phyloP scores from a whole-genome alignment of 2,888 invertebrate genomes.

The Amblyteles armatorius region DNA sequence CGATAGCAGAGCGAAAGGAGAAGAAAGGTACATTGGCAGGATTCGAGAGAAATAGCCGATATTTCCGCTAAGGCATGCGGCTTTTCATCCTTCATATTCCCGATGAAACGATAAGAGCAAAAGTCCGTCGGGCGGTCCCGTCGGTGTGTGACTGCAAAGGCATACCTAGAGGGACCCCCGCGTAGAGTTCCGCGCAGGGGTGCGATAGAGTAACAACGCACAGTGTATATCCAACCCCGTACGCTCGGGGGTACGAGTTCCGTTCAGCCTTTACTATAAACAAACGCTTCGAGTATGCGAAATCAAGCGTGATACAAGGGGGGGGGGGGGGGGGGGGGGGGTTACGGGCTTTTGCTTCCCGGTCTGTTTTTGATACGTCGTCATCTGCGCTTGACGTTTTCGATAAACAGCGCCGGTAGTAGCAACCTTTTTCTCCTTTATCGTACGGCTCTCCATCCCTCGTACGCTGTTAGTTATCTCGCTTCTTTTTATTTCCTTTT shows the following conservation, averaged over 20 bases:
- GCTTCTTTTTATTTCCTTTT: slow-evolving; percentile 57
- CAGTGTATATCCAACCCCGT: slow-evolving; percentile 6
- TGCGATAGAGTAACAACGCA: slow-evolving; percentile 31
- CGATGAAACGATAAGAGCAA: slow-evolving; percentile 69
- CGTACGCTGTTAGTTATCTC: slow-evolving; percentile 48
- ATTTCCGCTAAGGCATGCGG: slow-evolving; percentile 14
- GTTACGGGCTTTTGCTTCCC: slow-evolving; percentile 59
- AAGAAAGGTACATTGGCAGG: slow-evolving; percentile 24
- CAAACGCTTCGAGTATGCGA: slow-evolving; percentile 71
- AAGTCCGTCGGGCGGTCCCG: slow-evolving; percentile 23
- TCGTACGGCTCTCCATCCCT: slow-evolving; percentile 22
- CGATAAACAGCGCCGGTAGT: slow-evolving; percentile 78
- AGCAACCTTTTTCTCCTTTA: slow-evolving; percentile 60
- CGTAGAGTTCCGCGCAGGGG: slow-evolving; percentile 9
- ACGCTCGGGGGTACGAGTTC: slow-evolving; percentile 11
- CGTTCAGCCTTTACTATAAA: slow-evolving; percentile 70
- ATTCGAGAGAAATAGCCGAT: slow-evolving; percentile 30
- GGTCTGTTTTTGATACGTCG: slow-evolving; percentile 66
- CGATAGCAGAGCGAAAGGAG: background rate
- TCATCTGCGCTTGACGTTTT: slow-evolving; percentile 80
- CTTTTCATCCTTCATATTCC: slow-evolving; percentile 45
- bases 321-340: slow-evolving; percentile 8
- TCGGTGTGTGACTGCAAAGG: slow-evolving; percentile 17
- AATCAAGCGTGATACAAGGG: slow-evolving; percentile 72
- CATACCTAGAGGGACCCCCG: slow-evolving; percentile 2